A percentile compares a stretch with the other conserved stretches of the same genome.
These are phyloP conservation scores for Amiota communis DNA, from an alignment of 2,888 invertebrate species.

Conservation along the genomic window DNA sequence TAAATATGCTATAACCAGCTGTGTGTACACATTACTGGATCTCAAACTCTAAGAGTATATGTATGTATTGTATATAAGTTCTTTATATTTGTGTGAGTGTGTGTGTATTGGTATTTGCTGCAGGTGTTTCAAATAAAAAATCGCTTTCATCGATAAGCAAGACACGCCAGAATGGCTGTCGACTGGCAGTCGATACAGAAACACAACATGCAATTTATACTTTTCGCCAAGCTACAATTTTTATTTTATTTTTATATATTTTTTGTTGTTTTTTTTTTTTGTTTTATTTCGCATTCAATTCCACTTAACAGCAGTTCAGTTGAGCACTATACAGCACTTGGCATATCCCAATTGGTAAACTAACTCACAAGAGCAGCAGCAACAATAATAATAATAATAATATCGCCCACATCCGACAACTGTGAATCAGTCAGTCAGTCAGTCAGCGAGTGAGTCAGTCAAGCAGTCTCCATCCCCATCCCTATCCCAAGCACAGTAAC, in stretches of 20 bases:
- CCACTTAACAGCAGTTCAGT: too few relatives aligned
- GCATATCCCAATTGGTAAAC: slow-evolving; percentile 12
- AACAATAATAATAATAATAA: too few relatives aligned
- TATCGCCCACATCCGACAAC: too few relatives aligned
- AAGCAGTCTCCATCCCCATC: background rate
- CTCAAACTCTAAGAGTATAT: background rate
- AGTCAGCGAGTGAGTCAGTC: background rate
- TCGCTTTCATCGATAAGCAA: slow-evolving; percentile 54
- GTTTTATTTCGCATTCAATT: too few relatives aligned
- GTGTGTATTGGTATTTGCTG: slow-evolving; percentile 18
- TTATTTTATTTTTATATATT: too few relatives aligned
- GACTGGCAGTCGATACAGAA: slow-evolving; percentile 25
- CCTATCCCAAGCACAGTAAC: too few relatives aligned
- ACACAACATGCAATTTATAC: slow-evolving; percentile 58
- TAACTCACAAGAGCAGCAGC: background rate
- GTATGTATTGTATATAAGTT: too few relatives aligned
- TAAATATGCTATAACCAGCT: slow-evolving; percentile 19
- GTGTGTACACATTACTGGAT: background rate
- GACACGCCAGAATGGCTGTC: background rate
- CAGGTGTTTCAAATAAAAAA: slow-evolving; percentile 65
- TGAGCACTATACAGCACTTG: background rate
- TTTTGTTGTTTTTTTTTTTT: too few relatives aligned
- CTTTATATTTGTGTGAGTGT: too few relatives aligned
- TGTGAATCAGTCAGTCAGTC: too few relatives aligned
- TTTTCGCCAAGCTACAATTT: slow-evolving; percentile 57